Evolutionary conservation across 37 sponge, comb jelly and placozoan species (phyloP), one percentile per base, ranked within the genome.

Genomic region (Aplysina aerophoba): DNA sequence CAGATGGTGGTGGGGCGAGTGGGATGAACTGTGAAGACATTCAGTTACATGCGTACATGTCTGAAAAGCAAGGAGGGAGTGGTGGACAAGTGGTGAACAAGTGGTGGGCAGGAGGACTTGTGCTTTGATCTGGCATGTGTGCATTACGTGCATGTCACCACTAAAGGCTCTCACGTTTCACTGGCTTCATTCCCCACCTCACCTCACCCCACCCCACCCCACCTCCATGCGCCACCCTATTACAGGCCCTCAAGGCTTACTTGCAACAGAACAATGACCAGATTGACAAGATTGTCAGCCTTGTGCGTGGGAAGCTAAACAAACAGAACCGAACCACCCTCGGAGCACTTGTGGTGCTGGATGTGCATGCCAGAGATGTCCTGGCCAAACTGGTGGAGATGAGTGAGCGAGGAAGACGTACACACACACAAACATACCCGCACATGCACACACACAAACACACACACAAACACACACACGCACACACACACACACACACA

Each of bases 361-460:
- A 99, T 89, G 99, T 99, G 27, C 99, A 99, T 82, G 85, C 97
- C 28, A 86, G 99, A 55, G 99, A 99, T 89, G 99, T 99, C 11
- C 87, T 99, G 71, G 87, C 88, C 66, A 93, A 93, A 55, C 90
- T 97, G 13, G 96, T 97, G 41, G 79, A 91, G 57, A 87, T 89
- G 75, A 87, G 96, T 95, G 34, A 90, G 96, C 66, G 22, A 8
- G 8, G 50, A 3, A 44, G 6, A 44, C 50, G 8, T 8, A 44
- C 50, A 44, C 50, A 44, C 50, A 44, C 50, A 44, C 50, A 44
- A 3, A 44, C 50, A 44, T 8, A 44, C 50, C 3, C 50, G 3
- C 6, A 3, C 8, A 8, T 8, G 65, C 8, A 63, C 65, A 63
- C 65, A 13, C 65, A 3, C 50, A 44, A 3, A 44, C 50, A 44